Conservation (phyloP, 2,888 invertebrate species). For the Eupithecia centaureata region DNA sequence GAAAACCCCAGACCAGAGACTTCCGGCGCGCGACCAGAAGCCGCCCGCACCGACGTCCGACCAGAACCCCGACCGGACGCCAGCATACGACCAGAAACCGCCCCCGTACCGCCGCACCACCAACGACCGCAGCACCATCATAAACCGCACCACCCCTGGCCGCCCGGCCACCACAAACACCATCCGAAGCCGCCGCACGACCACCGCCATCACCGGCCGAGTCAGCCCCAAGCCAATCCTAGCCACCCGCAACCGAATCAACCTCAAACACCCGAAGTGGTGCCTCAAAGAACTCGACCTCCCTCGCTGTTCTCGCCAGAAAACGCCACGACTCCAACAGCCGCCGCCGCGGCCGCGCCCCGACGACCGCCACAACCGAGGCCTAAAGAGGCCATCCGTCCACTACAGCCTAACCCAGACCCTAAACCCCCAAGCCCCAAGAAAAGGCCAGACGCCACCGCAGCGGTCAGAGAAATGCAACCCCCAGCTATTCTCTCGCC, state of each 20-base stretch:
- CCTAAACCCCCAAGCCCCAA: slow-evolving; percentile 62
- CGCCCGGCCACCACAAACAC: slow-evolving; percentile 63
- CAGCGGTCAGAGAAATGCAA: slow-evolving; percentile 73
- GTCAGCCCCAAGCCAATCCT: slow-evolving; percentile 48
- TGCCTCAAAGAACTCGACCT: slow-evolving; percentile 73
- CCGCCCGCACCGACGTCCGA: slow-evolving; percentile 12
- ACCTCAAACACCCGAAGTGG: slow-evolving; percentile 30
- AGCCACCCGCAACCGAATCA: slow-evolving; percentile 50
- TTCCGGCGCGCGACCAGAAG: slow-evolving; percentile 13
- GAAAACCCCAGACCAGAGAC: slow-evolving; percentile 20
- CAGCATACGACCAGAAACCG: slow-evolving; percentile 17
- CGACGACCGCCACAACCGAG: slow-evolving; percentile 50
- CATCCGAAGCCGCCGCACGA: slow-evolving; percentile 70
- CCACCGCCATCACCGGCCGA: slow-evolving; percentile 65
- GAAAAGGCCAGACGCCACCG: slow-evolving; percentile 66
- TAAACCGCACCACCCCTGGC: slow-evolving; percentile 65
- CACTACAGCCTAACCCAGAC: slow-evolving; percentile 52
- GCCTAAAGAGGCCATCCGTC: slow-evolving; percentile 53
- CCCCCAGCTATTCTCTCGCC: slow-evolving; percentile 76
- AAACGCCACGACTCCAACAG: slow-evolving; percentile 79
- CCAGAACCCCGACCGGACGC: slow-evolving; percentile 22
- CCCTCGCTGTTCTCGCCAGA: slow-evolving; percentile 88
- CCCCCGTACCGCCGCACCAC: slow-evolving; percentile 49
- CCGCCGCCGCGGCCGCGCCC: slow-evolving; percentile 65
- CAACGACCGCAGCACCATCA: slow-evolving; percentile 62